Conservation (phyloP, 2,888 invertebrate species). For the Epistrophe eligans region DNA sequence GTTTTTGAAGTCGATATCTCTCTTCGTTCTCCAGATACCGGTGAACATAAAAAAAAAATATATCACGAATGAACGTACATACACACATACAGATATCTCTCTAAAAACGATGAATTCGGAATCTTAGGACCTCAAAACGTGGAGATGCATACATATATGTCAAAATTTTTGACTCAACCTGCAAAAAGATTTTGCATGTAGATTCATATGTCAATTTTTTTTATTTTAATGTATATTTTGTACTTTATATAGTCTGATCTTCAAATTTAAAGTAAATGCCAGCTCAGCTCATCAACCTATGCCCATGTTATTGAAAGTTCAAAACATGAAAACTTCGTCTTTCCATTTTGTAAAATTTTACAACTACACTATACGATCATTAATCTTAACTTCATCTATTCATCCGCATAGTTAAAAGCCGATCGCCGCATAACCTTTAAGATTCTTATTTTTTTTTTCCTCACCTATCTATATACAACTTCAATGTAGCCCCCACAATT, state of each 20-base stretch:
- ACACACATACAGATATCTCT: too few species aligned
- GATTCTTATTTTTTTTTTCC: not conserved
- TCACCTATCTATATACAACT: not conserved
- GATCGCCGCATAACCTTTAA: conserved; percentile 53
- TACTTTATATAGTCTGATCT: not conserved
- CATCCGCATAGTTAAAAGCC: conserved; percentile 47
- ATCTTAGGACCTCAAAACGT: too few species aligned
- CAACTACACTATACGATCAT: conserved; percentile 19
- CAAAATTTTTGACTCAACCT: too few species aligned
- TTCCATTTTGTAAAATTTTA: conserved; percentile 5
- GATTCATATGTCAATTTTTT: too few species aligned
- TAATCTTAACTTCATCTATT: conserved; percentile 51
- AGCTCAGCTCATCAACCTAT: not conserved
- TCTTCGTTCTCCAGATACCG: too few species aligned
- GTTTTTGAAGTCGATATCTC: too few species aligned
- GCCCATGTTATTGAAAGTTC: not conserved
- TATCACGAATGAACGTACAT: too few species aligned
- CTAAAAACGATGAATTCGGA: too few species aligned
- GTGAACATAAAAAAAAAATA: too few species aligned
- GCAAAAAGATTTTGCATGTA: too few species aligned
- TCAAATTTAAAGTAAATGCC: not conserved
- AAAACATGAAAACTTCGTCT: conserved; percentile 10
- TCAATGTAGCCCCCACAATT: conserved; percentile 22
- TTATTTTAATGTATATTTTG: too few species aligned
- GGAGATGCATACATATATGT: too few species aligned